Base-by-base conservation (phyloP, 2,797 vertebrate species). In the Pseudocheirus occidentalis region DNA sequence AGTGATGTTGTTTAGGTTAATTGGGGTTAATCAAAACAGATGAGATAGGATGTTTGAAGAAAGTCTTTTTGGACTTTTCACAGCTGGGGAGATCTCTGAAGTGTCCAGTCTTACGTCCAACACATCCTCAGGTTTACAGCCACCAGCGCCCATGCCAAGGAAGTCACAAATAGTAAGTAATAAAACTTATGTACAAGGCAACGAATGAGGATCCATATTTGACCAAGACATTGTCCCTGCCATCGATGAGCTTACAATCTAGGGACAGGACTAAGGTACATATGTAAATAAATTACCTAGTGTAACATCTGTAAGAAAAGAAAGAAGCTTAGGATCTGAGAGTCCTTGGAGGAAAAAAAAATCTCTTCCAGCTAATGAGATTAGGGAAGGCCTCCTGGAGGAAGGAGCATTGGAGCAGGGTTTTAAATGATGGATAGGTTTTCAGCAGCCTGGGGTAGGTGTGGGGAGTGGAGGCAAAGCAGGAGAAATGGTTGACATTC, bases 141-240 rank as follows among this genome's bases (percentile, higher is more conserved):
- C 99, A 95, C 99, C 99, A 87, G 99, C 99, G 54, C 99, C 99
- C 95, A 99, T 99, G 98, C 99, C 99, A 91, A 99, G 99, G 98
- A 99, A 99, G 98, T 99, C 99, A 18, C 99, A 99, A 97, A 98
- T 99, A 29, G 99, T 99, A 98, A 99, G 99, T 99, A 95, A 55
- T 13, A 11, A 91, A 40, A 55, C 54, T 87, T 55, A 13, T 5
- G 16, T 18, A 55, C 6, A 0, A 16, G 34, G 21, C 40, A 4
- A 21, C n/a, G 27, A 81, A 46, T 1, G 73, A 66, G 73, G 40
- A 27, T 87, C 21, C 66, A 81, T 7, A 81, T 81, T 81, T 46
- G 18, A 81, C n/a, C n/a, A 46, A 73, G 62, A 73, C 62, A 2
- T 40, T 73, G 16, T 40, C n/a, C 14, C 14, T 40, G 14, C 62